These are phyloP conservation scores for Cherax destructor DNA, from an alignment of 1,140 invertebrate species.

Conservation along the genomic window DNA sequence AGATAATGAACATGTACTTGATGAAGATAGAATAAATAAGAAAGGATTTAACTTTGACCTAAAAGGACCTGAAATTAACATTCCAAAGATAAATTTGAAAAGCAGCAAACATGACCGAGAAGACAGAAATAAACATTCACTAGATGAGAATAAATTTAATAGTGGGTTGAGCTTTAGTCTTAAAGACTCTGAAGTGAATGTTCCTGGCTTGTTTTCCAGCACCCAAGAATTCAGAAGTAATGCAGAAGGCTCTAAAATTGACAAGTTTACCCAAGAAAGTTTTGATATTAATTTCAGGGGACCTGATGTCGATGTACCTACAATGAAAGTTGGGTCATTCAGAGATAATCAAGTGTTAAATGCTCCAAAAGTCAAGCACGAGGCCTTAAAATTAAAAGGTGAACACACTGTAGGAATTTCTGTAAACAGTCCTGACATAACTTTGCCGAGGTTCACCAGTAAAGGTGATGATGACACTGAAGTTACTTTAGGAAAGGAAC, in stretches of 20 bases:
- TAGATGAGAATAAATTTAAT: not conserved
- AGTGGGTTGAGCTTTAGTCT: not conserved
- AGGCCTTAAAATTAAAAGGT: not conserved
- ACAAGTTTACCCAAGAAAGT: not conserved
- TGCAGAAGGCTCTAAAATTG: not conserved
- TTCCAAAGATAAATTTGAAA: slow-evolving; percentile 15
- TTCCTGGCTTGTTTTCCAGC: not conserved
- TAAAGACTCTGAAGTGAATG: not conserved
- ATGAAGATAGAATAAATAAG: not conserved
- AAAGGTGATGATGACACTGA: not conserved
- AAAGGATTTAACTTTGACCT: slow-evolving; percentile 4
- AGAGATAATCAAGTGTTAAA: not conserved
- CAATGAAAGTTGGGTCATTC: not conserved
- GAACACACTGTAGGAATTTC: not conserved
- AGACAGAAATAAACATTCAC: not conserved
- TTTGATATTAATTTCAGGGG: slow-evolving; percentile 2
- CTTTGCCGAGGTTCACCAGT: slow-evolving; percentile 11
- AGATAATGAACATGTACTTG: not conserved
- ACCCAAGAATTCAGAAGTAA: not conserved
- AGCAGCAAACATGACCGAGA: not conserved
- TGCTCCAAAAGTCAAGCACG: not conserved
- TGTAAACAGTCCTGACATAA: slow-evolving; percentile 10
- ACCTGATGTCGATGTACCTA: slow-evolving; percentile 20
- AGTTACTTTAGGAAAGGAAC: not conserved
- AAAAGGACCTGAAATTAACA: slow-evolving; percentile 15